Evolutionary conservation across 1,140 invertebrate species (phyloP), one percentile per base, ranked within the genome.

Genomic region (Gryllus bimaculatus): DNA sequence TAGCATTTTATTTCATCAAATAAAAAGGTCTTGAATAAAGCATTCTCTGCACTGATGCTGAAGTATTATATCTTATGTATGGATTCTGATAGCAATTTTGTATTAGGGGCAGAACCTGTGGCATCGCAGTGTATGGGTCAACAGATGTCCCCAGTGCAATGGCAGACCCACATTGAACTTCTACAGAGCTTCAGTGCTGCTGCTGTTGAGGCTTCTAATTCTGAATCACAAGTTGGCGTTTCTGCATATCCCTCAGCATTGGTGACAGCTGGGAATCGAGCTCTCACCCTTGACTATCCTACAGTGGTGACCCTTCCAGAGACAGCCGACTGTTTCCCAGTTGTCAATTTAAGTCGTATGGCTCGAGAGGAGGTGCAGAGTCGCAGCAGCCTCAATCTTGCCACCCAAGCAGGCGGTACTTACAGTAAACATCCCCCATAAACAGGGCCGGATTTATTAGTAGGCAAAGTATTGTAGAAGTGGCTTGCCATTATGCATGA

Each of bases 131-230:
- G 78, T n/a, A 47, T 18, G 73, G 74, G 77, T 39, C 47, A 66
- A 6, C 78, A 66, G 66, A 80, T 82, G 81, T 79, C 82, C 26
- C 80, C 80, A 77, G 82, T 82, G 8, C 86, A 87, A 75, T 87
- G 86, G 86, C 81, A 85, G 74, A 77, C 82, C 0, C 86, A 87
- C 77, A 82, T 87, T 13, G 83, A 85, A 73, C 85, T 85, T 80
- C 82, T 88, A 54, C 83, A 82, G 79, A 81, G 82, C n/a, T 83
- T 87, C 75, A 86, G 85, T 20, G 83, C 82, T 15, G 83, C 84
- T 47, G 85, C 85, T 10, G 83, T 79, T 21, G 49, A 81, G 47
- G 82, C 81, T 18, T 20, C 75, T 0, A 47, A 77, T 49, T 77
- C 74, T 47, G 78, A 78, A 39, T 73, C 47, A 8, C 47, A 77